Evolutionary conservation across 2,888 invertebrate genomes (phyloP).

Genomic region (Agonopterix alstromeriana): DNA sequence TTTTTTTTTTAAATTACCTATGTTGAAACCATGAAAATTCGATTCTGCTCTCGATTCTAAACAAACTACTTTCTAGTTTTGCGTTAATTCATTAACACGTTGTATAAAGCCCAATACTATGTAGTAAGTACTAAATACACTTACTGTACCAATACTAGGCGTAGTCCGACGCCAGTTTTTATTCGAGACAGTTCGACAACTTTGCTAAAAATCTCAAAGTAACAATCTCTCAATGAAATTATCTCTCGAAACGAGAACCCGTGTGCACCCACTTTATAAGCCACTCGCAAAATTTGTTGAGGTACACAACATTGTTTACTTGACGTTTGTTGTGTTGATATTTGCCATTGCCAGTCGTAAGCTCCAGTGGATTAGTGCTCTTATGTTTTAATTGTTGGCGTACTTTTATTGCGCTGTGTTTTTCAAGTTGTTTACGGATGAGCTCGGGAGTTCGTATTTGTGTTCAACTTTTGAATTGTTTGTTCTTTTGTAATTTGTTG

Average conservation of each 20-base stretch:
- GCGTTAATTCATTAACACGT: too few relatives aligned
- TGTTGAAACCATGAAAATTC: too few relatives aligned
- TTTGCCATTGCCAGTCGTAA: slow-evolving; percentile 24
- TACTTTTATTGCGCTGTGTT: slow-evolving; percentile 5
- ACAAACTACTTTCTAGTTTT: too few relatives aligned
- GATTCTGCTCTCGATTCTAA: too few relatives aligned
- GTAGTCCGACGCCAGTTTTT: too few relatives aligned
- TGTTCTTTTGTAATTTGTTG: neutral
- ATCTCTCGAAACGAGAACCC: neutral
- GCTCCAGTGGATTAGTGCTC: slow-evolving; percentile 19
- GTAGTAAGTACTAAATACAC: too few relatives aligned
- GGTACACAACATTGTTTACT: slow-evolving; percentile 23
- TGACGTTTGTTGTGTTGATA: slow-evolving; percentile 32
- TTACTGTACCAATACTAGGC: too few relatives aligned
- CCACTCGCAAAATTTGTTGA: slow-evolving; percentile 15
- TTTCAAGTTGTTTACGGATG: slow-evolving; percentile 2
- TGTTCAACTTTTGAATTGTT: neutral
- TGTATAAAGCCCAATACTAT: too few relatives aligned
- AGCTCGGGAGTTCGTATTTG: neutral
- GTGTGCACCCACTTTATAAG: slow-evolving; percentile 1
- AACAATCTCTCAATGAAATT: too few relatives aligned
- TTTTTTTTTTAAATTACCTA: too few relatives aligned
- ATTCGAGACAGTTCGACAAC: too few relatives aligned
- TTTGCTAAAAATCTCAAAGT: too few relatives aligned
- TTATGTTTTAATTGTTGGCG: slow-evolving; percentile 17